These are phyloP conservation scores for Thamnophis elegans DNA, from an alignment of 2,797 vertebrate species.

Conservation along the genomic window DNA sequence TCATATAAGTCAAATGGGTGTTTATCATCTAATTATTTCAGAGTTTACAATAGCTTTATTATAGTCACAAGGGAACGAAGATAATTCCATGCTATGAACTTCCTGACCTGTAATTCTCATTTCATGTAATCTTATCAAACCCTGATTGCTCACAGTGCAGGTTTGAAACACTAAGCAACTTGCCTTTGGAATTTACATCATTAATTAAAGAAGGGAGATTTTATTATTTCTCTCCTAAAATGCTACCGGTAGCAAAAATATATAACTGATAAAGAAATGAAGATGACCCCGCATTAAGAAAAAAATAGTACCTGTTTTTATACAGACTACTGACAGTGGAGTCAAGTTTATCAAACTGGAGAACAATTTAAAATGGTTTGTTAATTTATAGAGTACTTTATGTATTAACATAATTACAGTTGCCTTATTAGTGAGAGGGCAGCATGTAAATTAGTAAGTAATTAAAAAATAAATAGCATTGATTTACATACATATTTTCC, in stretches of 20 bases:
- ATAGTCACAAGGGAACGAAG: not conserved
- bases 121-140: not conserved
- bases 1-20: not conserved
- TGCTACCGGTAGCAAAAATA: not conserved
- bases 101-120: slow-evolving; percentile 22
- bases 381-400: not conserved
- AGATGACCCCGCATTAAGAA: not conserved
- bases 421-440: not conserved
- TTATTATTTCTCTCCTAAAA: not conserved
- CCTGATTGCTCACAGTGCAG: not conserved
- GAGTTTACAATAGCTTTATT: not conserved
- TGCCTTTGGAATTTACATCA: slow-evolving; percentile 8
- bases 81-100: slow-evolving; percentile 17
- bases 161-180: not conserved
- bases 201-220: not conserved
- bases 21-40: slow-evolving; percentile 21
- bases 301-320: not conserved
- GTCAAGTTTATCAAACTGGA: not conserved
- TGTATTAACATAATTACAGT: not conserved
- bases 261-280: not conserved
- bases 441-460: not conserved
- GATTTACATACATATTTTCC: not conserved
- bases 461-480: not conserved
- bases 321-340: not conserved
- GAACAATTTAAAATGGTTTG: not conserved